Evolutionary conservation across 1,140 invertebrate species (phyloP).

Genomic region (Neuroterus valhalla): DNA sequence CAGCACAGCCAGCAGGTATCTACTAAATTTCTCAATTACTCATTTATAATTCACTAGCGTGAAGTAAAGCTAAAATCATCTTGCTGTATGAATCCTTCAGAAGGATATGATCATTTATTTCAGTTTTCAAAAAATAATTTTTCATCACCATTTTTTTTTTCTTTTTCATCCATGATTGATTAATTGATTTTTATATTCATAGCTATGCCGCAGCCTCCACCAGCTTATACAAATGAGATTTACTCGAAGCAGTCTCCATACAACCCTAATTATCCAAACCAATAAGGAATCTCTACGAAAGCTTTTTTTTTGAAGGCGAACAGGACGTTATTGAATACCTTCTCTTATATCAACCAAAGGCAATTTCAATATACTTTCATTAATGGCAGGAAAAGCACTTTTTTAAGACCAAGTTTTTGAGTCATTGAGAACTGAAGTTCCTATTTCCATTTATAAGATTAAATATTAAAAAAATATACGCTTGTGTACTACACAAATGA

Average conservation of each 20-base stretch:
- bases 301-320: neutral
- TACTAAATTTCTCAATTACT: too few relatives aligned
- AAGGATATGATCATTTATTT: slow-evolving; percentile 21
- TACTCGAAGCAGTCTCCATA: slow-evolving; percentile 63
- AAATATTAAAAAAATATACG: too few relatives aligned
- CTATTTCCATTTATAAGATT: too few relatives aligned
- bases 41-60: too few relatives aligned
- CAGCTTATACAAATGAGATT: slow-evolving; percentile 47
- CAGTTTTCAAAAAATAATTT: neutral
- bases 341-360: too few relatives aligned
- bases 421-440: too few relatives aligned
- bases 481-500: too few relatives aligned
- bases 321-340: too few relatives aligned
- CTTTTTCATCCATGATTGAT: too few relatives aligned
- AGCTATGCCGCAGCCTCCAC: slow-evolving; percentile 49
- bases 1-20: slow-evolving; percentile 42
- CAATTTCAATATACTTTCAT: too few relatives aligned
- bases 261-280: slow-evolving; percentile 58
- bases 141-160: neutral
- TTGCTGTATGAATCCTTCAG: neutral
- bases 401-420: too few relatives aligned
- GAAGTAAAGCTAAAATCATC: slow-evolving; percentile 14
- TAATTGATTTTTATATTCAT: slow-evolving; percentile 39
- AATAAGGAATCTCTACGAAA: neutral
- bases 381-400: too few relatives aligned